Base-by-base conservation (phyloP, 2,797 vertebrate genomes). In the Peromyscus melanophrys region DNA sequence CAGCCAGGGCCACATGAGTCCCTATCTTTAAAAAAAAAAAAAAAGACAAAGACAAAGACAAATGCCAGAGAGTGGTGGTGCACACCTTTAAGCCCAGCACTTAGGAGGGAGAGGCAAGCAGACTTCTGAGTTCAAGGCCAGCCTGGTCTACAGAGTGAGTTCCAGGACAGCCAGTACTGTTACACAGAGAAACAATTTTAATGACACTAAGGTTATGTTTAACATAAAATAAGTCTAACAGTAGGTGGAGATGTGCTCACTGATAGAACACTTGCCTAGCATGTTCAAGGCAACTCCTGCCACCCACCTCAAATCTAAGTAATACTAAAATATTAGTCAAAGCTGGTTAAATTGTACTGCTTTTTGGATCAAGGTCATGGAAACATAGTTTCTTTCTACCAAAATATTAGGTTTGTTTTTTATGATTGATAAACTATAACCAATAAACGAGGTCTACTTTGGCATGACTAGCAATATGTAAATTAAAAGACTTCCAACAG, bases 401-500 rank as follows among this genome's bases (percentile, higher is more conserved):
- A 96, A 81, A 96, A 89, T 43, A 95, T 40, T 92, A 92, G 57
- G 21, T 82, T 59, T 89, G 59, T 27, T 77, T 77, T 92, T 78
- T 73, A 81, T 88, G 34, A 88, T 83, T 90, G 59, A 93, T 69
- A 57, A 91, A 85, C 59, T 21, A 71, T 43, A 88, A 77, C 21
- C 80, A 69, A 63, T 21, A 92, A 92, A 43, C 3, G n/a, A 55
- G 55, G 59, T 43, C 83, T 12, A 61, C 55, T 34, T 87, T 37
- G 52, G 7, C 6, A 37, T 52, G 52, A 46, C 73, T 40, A 75
- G 46, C 43, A 82, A 46, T 31, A 31, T 87, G 37, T 55, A 63
- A 55, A 94, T 27, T 27, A 92, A 52, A 59, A 96, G 31, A n/a
- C 59, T 90, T 19, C 52, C 59, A 90, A 73, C 29, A 31, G 91